Base-by-base conservation (phyloP, 2,888 invertebrate species). In the Apodemia duryi region DNA sequence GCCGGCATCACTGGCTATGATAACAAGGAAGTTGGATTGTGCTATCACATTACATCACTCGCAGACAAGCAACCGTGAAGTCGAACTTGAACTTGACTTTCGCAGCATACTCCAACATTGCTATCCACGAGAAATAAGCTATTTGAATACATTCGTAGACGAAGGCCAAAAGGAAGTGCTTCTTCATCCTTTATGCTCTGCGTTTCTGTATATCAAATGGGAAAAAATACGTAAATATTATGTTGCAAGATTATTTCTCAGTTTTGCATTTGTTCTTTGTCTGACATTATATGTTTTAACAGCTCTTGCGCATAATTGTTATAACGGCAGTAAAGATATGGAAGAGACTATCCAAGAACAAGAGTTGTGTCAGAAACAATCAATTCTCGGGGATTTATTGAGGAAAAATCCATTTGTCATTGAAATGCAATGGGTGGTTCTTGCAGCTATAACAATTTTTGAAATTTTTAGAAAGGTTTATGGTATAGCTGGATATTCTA, bases 211-310 rank as follows among this genome's bases (percentile, higher is more conserved):
- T 78, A 94, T 97, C 64, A 97, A 97, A 81, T 97, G 97, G 97
- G 96, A 96, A 75, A 97, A 97, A 83, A 97, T 97, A 71, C 93
- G 97, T 41, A 97, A 97, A 85, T 97, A 97, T 79, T 97, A 97
- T 77, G 95, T 97, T 13, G 96, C 95, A 0, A 92, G 97, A 65
- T 89, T 97, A 73, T 93, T 96, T 70, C 94, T 97, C 74, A 96
- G 96, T 81, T 94, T 96, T 69, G 93, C 96, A 67, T 97, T 96
- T 78, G 95, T 97, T 66, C 82, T 96, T 65, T 95, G 96, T 71
- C 91, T 97, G n/a, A 96, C 96, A 0, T 83, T 96, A 9, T 97
- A 97, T 81, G 96, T 97, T 13, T 87, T 97, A 76, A 96, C 96
- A 4, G 96, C 96, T 1, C 83, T 97, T 63, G 97, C 97, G 1